Conservation (phyloP, 2,113 vertebrate species). For the Alexandromys fortis region DNA sequence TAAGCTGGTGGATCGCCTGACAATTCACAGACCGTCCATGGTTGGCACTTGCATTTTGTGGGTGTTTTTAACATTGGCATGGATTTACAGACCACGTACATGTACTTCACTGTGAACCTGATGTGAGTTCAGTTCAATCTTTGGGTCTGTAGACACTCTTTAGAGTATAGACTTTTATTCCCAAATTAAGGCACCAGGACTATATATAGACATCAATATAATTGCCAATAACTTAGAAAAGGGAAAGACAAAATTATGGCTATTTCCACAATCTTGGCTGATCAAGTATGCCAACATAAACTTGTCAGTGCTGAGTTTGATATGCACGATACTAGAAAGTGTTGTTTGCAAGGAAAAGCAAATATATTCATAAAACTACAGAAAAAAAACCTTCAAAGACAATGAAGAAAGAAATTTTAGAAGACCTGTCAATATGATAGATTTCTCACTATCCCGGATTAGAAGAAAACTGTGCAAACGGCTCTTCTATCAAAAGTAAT, state of each 20-base stretch:
- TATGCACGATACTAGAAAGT: background rate
- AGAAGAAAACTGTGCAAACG: background rate
- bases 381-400: background rate
- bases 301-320: background rate
- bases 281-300: background rate
- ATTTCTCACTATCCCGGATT: too few species aligned
- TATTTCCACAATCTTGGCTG: background rate
- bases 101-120: background rate
- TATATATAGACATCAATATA: background rate
- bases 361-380: background rate
- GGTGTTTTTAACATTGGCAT: background rate
- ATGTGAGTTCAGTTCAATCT: background rate
- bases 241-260: background rate
- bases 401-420: background rate
- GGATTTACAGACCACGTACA: rapidly evolving
- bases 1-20: background rate
- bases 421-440: background rate
- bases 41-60: too few species aligned
- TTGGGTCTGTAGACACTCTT: background rate
- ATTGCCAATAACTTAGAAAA: background rate
- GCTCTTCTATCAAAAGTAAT: too few species aligned
- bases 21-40: background rate
- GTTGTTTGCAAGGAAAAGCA: background rate
- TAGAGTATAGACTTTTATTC: background rate
- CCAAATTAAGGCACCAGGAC: background rate